phyloP scores from a whole-genome alignment of 2,797 vertebrate genomes.

The Gobio occitaniae region DNA sequence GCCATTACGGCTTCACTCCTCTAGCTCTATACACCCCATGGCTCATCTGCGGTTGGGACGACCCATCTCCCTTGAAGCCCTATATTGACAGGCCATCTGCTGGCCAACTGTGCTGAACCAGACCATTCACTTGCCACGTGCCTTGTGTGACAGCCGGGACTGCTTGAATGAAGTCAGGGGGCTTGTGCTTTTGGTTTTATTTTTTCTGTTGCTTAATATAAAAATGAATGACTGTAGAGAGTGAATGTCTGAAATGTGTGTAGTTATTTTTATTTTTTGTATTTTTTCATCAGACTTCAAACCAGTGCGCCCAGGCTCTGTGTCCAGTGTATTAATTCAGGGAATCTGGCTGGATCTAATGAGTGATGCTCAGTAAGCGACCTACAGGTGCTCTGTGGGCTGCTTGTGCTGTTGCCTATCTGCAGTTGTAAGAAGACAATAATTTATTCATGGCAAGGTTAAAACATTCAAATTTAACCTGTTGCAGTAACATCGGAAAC shows the following conservation, averaged over 20 bases:
- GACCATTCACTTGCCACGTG: constrained; percentile 18
- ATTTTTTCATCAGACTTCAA: not conserved
- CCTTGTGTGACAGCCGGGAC: constrained; percentile 8
- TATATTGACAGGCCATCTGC: constrained; percentile 59
- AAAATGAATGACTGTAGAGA: not conserved
- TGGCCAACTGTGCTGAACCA: constrained; percentile 52
- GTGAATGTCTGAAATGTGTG: not conserved
- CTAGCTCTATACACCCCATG: constrained; percentile 19
- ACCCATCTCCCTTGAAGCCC: constrained; percentile 34
- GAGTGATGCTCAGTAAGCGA: not conserved
- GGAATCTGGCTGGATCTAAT: not conserved
- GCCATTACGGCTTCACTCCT: constrained; percentile 1
- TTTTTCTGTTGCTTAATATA: constrained; percentile 34
- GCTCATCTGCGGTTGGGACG: constrained; percentile 33
- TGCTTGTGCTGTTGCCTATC: not conserved
- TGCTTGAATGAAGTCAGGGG: not conserved
- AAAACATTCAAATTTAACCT: not conserved
- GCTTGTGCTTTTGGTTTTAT: not conserved
- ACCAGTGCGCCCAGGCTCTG: not conserved
- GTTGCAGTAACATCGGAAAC: not conserved
- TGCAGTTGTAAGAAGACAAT: not conserved
- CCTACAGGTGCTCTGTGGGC: not conserved
- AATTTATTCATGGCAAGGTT: not conserved
- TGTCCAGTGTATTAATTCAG: not conserved
- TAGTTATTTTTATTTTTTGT: not conserved